Evolutionary conservation across 2,113 vertebrate genomes (phyloP), one percentile per base, ranked within the genome.

Genomic region (Dromaius novaehollandiae): DNA sequence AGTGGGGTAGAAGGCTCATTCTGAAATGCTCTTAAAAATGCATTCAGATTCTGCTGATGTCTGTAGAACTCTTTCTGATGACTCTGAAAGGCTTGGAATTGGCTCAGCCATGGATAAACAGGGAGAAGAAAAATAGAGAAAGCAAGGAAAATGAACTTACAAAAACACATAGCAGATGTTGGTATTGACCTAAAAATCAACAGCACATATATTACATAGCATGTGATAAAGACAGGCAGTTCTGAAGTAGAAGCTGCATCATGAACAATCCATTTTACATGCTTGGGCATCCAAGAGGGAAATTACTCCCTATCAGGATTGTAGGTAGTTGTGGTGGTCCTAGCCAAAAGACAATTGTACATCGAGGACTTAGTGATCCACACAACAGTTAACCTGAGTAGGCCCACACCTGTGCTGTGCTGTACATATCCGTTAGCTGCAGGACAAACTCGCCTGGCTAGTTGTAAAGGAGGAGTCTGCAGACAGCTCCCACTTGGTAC

Each of bases 31-130:
- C 56, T 40, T 90, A 61, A 81, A 77, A 93, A 64, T 32, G 36
- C 21, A 58, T 64, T 70, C 55, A 32, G 3, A 25, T 58, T 84
- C 70, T 83, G 92, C 92, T 96, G 95, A 95, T 79, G 58, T 89
- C 36, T 66, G 8, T 28, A 42, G 24, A 3, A 82, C n/a, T 55
- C 40, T 32, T 95, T 88, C 71, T 69, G 34, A 30, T 82, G 61
- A 73, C 74, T 95, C 87, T 90, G 79, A 73, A 84, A 38, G 92
- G 6, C 17, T 82, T 90, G 40, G 15, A 8, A 71, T 68, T 68
- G 69, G n/a, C 30, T 89, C 48, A 87, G 32, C 26, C 46, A 26
- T 8, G 34, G 40, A 30, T 74, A 83, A 87, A 81, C 34, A 68
- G 8, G 30, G 11, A 93, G 71, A 61, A 17, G 91, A 96, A 44